Conservation (phyloP, 2,888 invertebrate species). For the Eretmocerus hayati region DNA sequence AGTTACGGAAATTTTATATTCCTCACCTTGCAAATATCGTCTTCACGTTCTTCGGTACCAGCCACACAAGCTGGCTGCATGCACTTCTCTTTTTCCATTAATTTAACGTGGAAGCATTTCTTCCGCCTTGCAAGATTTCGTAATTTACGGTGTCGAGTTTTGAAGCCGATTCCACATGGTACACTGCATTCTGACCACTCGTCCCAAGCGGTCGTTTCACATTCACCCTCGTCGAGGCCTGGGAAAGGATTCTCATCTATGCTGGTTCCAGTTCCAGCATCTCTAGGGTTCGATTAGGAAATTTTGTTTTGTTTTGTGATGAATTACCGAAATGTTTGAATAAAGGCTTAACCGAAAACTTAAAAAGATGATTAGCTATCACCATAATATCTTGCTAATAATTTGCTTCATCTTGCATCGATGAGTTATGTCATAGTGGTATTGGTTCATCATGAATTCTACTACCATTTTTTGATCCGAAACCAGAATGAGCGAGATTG, state of each 20-base stretch:
- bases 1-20: too few relatives aligned
- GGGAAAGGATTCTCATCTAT: neutral
- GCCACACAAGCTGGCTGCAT: slow-evolving; percentile 64
- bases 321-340: too few relatives aligned
- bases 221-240: slow-evolving; percentile 7
- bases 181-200: slow-evolving; percentile 89
- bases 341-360: too few relatives aligned
- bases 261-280: neutral
- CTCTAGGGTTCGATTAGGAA: too few relatives aligned
- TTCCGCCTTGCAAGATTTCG: slow-evolving; percentile 66
- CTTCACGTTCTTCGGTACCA: slow-evolving; percentile 51
- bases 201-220: slow-evolving; percentile 70
- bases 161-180: slow-evolving; percentile 74
- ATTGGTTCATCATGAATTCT: too few relatives aligned
- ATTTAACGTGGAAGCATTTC: slow-evolving; percentile 70
- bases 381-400: too few relatives aligned
- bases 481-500: too few relatives aligned
- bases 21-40: slow-evolving; percentile 53
- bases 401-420: too few relatives aligned
- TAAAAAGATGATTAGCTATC: too few relatives aligned
- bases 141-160: slow-evolving; percentile 65
- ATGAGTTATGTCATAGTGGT: too few relatives aligned
- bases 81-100: slow-evolving; percentile 75
- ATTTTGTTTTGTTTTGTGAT: too few relatives aligned
- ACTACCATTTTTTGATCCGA: too few relatives aligned